Evolutionary conservation across 2,113 vertebrate species (phyloP).

Genomic region (Leiothrix lutea): DNA sequence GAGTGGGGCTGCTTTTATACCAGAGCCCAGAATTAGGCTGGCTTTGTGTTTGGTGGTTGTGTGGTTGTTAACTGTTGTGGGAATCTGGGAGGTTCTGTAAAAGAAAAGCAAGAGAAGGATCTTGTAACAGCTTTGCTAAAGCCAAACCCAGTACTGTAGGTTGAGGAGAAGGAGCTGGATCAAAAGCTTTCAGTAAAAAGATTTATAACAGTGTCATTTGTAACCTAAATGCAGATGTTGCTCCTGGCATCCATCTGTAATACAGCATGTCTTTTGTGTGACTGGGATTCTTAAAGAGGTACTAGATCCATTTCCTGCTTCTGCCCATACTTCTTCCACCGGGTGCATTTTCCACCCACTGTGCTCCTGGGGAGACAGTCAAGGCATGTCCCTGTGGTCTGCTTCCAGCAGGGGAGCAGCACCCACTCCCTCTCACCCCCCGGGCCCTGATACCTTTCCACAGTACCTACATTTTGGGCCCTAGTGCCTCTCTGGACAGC

Average conservation of each 20-base stretch:
- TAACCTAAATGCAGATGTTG: not conserved
- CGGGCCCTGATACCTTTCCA: not conserved
- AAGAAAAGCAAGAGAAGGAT: not conserved
- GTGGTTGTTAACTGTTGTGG: not conserved
- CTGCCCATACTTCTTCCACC: not conserved
- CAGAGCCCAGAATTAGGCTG: not conserved
- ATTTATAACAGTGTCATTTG: not conserved
- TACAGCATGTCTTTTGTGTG: not conserved
- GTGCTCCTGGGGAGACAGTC: accelerated
- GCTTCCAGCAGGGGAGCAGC: not conserved
- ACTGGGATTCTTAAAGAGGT: not conserved
- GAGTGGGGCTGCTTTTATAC: not conserved
- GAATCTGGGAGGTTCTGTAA: not conserved
- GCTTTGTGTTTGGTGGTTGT: not conserved
- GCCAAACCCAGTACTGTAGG: not conserved
- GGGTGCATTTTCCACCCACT: not conserved
- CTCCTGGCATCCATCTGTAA: not conserved
- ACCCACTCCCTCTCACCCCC: not conserved
- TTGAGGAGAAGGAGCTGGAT: not conserved
- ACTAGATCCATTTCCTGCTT: not conserved
- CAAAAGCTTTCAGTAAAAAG: not conserved
- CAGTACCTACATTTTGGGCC: not conserved
- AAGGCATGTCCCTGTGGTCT: not conserved
- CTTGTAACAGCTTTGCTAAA: not conserved
- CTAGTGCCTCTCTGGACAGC: not conserved